A percentile compares a stretch with the other conserved stretches of the same genome.
phyloP scores from a whole-genome alignment of 1,140 invertebrate genomes.

The Neodiprion virginianus region DNA sequence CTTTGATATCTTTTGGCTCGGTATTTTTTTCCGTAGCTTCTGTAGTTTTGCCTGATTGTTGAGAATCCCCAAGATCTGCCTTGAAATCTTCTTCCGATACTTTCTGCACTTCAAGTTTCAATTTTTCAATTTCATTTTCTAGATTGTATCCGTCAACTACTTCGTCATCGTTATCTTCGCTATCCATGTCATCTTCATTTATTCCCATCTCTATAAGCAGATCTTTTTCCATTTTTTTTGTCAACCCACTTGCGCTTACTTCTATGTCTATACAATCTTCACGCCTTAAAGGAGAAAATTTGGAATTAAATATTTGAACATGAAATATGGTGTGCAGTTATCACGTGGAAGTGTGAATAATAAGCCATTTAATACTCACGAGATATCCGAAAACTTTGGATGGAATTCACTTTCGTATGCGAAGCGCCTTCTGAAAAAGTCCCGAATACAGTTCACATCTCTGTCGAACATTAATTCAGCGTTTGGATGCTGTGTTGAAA shows the following conservation, averaged over 20 bases:
- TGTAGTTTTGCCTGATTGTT: not conserved
- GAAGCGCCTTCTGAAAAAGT: slow-evolving; percentile 93
- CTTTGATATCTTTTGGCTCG: not conserved
- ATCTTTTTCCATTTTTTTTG: slow-evolving; percentile 83
- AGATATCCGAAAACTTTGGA: slow-evolving; percentile 86
- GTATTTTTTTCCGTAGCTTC: not conserved
- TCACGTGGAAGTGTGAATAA: no score
- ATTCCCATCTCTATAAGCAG: slow-evolving; percentile 65
- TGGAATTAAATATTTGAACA: not conserved
- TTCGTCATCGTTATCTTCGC: slow-evolving; percentile 32
- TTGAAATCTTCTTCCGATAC: slow-evolving; percentile 18
- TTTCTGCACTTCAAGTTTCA: slow-evolving; percentile 37
- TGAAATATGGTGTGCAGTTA: not conserved
- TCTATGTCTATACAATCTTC: slow-evolving; percentile 88
- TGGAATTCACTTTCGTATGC: slow-evolving; percentile 88
- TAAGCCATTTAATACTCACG: slow-evolving; percentile 49
- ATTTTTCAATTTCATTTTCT: slow-evolving; percentile 30
- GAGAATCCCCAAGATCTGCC: not conserved
- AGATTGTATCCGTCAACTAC: slow-evolving; percentile 24
- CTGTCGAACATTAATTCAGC: slow-evolving; percentile 95
- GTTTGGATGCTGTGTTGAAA: slow-evolving; percentile 92
- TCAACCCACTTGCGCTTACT: slow-evolving; percentile 89
- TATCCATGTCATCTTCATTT: slow-evolving; percentile 49
- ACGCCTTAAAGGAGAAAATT: slow-evolving; percentile 63
- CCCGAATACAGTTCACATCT: slow-evolving; percentile 91